Evolutionary conservation across 2,797 vertebrate genomes (phyloP).

Genomic region (Rhynchotus rufescens): DNA sequence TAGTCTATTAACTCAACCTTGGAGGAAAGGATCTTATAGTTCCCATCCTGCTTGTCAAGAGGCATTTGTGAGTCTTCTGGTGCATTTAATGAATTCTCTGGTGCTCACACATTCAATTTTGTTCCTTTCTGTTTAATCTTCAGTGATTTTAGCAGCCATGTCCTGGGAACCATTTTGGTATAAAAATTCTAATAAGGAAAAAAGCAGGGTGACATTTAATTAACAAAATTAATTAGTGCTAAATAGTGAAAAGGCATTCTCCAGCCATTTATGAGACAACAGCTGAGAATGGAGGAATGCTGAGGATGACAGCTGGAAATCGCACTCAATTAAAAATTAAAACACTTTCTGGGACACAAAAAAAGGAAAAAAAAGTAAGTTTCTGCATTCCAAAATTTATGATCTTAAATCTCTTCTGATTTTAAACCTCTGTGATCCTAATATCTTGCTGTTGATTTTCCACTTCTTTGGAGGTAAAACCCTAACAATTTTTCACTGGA

Average conservation of each 20-base stretch:
- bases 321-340: constrained; percentile 56
- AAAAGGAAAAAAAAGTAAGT: background rate
- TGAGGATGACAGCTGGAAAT: constrained; percentile 62
- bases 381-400: background rate
- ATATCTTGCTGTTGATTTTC: background rate
- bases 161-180: constrained; percentile 64
- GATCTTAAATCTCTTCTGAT: background rate
- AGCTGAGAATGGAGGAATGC: constrained; percentile 54
- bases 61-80: constrained; percentile 55
- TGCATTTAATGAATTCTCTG: constrained; percentile 53
- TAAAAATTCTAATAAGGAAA: constrained; percentile 65
- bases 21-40: constrained; percentile 8
- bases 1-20: constrained; percentile 32
- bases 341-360: background rate
- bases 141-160: constrained; percentile 50
- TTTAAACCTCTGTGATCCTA: background rate
- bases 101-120: constrained; percentile 59
- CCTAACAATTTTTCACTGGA: background rate
- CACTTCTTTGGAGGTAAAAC: background rate
- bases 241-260: constrained; percentile 62
- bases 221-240: constrained; percentile 74
- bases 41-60: constrained; percentile 43
- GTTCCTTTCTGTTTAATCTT: constrained; percentile 66
- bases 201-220: constrained; percentile 72
- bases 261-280: constrained; percentile 58